phyloP scores from a whole-genome alignment of 1,140 invertebrate species.

The Callitettix versicolor region DNA sequence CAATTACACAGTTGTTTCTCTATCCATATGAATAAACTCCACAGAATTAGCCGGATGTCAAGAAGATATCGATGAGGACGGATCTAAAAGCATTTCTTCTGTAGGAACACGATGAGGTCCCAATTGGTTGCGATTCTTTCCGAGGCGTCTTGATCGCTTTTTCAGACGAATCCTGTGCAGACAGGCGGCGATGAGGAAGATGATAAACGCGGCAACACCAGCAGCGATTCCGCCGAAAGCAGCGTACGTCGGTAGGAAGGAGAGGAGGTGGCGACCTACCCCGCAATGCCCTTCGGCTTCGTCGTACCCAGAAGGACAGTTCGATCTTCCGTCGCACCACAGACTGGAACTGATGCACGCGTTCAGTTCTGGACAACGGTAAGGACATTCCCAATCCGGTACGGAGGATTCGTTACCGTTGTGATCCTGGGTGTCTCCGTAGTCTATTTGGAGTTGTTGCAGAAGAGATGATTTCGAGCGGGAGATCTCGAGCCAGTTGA shows the following conservation, averaged over 20 bases:
- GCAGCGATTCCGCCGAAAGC: constrained; percentile 43
- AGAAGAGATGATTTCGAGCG: constrained; percentile 53
- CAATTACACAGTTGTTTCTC: constrained; percentile 67
- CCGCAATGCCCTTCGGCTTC: constrained; percentile 62
- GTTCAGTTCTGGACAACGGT: constrained; percentile 75
- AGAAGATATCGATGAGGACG: constrained; percentile 42
- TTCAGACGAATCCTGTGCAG: constrained; percentile 36
- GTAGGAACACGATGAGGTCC: constrained; percentile 33
- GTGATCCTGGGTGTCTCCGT: constrained; percentile 39
- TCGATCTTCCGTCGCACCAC: constrained; percentile 76
- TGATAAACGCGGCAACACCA: constrained; percentile 40
- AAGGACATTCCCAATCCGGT: constrained; percentile 45
- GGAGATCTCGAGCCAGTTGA: constrained; percentile 69
- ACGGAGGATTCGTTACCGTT: constrained; percentile 42
- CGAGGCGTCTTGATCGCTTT: constrained; percentile 24
- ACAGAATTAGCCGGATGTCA: constrained; percentile 77
- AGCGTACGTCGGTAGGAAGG: constrained; percentile 37
- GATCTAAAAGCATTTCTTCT: constrained; percentile 47
- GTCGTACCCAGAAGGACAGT: constrained; percentile 77
- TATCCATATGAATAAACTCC: constrained; percentile 79
- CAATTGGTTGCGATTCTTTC: constrained; percentile 15
- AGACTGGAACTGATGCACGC: constrained; percentile 74
- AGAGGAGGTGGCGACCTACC: constrained; percentile 38
- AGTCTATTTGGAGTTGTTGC: constrained; percentile 42
- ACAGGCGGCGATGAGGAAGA: constrained; percentile 26